Conservation (phyloP, 2,888 invertebrate genomes). For the Chymomyza amoena region DNA sequence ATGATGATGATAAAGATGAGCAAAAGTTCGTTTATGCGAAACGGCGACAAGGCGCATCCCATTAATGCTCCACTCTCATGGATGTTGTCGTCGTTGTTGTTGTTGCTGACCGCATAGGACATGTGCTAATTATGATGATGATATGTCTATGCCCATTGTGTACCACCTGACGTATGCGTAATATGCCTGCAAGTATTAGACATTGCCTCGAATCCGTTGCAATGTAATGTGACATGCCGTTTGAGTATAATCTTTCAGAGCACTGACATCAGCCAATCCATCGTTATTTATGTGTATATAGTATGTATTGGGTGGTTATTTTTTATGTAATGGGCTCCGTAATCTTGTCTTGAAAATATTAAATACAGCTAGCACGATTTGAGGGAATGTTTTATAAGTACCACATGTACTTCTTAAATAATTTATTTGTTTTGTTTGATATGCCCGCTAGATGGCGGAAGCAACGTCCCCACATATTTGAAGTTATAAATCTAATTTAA, state of each 20-base stretch:
- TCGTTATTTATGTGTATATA: no score
- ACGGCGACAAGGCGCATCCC: slow-evolving; percentile 7
- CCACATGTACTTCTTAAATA: no score
- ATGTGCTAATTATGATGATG: slow-evolving; percentile 1
- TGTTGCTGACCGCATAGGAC: slow-evolving; percentile 10
- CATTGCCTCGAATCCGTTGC: background rate
- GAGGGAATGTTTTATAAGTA: no score
- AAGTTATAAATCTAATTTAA: no score
- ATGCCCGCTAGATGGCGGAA: no score
- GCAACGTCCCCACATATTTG: no score
- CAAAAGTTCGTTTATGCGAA: slow-evolving; percentile 3
- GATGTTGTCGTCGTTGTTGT: background rate
- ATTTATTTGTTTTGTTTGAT: no score
- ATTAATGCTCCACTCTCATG: background rate
- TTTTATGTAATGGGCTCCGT: no score
- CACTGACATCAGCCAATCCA: background rate
- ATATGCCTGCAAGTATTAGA: slow-evolving; percentile 16
- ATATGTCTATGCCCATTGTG: slow-evolving; percentile 24
- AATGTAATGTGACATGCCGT: background rate
- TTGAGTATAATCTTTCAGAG: background rate
- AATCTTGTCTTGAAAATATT: no score
- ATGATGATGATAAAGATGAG: slow-evolving; percentile 9
- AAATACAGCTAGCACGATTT: no score
- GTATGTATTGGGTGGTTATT: no score
- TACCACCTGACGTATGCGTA: slow-evolving; percentile 58